Evolutionary conservation across 2,888 invertebrate genomes (phyloP), one percentile per base, ranked within the genome.

Genomic region (Caenorhabditis macrosperma): DNA sequence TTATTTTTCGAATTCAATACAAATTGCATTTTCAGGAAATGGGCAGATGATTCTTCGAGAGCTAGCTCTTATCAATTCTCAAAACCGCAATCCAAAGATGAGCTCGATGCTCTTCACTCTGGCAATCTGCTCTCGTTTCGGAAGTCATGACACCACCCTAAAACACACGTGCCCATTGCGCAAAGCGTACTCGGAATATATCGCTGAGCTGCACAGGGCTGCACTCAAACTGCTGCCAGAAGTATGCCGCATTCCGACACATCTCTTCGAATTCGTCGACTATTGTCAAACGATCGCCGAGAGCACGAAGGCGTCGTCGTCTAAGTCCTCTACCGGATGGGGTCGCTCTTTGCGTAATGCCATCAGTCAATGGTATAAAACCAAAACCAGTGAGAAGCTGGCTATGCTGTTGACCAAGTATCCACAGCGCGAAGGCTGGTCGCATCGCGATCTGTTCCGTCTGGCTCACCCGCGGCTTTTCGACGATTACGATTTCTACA

Each of bases 381-480:
- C 91, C 2, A 93, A 93, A 90, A 92, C 93, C 15, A 93, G 94
- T 0, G 90, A 93, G 89, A 93, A 93, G 61, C 91, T 95, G 48
- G 94, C 93, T 0, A 92, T 93, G 85, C 93, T 93, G 82, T 92
- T 94, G 22, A 93, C 94, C 4, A 93, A 93, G 88, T 93, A 93
- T 67, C 93, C 93, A 61, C 93, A 93, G 9, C 93, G 93, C 81
- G 93, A 94, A 86, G 94, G 94, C 4, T 94, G 94, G 92, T 93
- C 93, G 0, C 95, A 95, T 90, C 94, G 93, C 86, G 94, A 94
- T 85, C 92, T 95, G n/a, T 91, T 93, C 92, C 89, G 92, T 33
- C 86, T 91, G 44, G 82, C 88, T 35, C 91, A 91, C 81, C 78
- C 78, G 3, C 26, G n/a, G 10, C 41, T 79, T 1, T 24, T 38